Evolutionary conservation across 2,888 invertebrate genomes (phyloP).

Genomic region (Calliphora vomitoria): DNA sequence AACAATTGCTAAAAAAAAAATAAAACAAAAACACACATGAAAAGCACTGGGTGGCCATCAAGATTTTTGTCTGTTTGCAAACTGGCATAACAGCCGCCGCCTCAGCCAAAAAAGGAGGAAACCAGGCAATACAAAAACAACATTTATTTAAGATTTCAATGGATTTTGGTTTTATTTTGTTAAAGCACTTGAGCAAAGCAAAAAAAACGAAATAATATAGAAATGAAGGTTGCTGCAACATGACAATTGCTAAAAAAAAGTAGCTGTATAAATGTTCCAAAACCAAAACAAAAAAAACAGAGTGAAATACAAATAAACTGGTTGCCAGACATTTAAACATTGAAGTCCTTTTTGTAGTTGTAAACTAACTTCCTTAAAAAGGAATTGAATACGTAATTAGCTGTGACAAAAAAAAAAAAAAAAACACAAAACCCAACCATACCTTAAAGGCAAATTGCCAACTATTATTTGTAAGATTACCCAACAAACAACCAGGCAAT

Average conservation of each 20-base stretch:
- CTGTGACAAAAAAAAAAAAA: slow-evolving; percentile 56
- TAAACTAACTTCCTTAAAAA: slow-evolving; percentile 39
- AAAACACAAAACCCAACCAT: slow-evolving; percentile 2
- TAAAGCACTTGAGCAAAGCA: slow-evolving; percentile 49
- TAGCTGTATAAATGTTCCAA: slow-evolving; percentile 20
- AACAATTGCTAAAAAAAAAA: not conserved
- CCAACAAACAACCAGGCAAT: slow-evolving; percentile 59
- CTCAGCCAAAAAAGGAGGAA: slow-evolving; percentile 48
- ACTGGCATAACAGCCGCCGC: slow-evolving; percentile 41
- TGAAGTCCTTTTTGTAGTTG: slow-evolving; percentile 51
- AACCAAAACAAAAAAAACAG: not conserved
- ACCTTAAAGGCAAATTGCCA: slow-evolving; percentile 71
- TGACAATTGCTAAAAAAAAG: slow-evolving; percentile 55
- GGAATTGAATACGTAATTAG: slow-evolving; percentile 71
- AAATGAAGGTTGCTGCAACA: slow-evolving; percentile 60
- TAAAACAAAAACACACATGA: slow-evolving; percentile 30
- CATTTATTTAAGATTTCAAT: slow-evolving; percentile 31
- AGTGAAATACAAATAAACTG: slow-evolving; percentile 54
- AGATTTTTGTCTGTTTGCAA: slow-evolving; percentile 51
- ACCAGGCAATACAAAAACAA: not conserved
- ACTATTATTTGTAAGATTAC: slow-evolving; percentile 45
- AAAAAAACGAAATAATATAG: not conserved
- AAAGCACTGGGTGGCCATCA: slow-evolving; percentile 70
- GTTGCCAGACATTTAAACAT: slow-evolving; percentile 60
- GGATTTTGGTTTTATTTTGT: slow-evolving; percentile 12